phyloP scores from a whole-genome alignment of 2,113 vertebrate species.

The Brienomyrus longianalis region DNA sequence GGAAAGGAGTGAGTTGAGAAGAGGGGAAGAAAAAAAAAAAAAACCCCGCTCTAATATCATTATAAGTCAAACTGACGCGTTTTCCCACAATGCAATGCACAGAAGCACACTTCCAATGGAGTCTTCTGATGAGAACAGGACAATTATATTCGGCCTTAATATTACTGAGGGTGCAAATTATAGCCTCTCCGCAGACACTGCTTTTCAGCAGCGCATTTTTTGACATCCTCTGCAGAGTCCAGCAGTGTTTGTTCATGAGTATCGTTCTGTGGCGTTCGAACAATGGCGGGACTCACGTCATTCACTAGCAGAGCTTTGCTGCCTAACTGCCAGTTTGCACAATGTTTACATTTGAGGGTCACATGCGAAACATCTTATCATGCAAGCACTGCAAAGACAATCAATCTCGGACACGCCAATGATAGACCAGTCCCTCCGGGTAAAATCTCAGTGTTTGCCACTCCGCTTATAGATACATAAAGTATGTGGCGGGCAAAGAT shows the following conservation, averaged over 20 bases:
- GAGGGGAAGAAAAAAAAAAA: background rate
- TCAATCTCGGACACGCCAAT: background rate
- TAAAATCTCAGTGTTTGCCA: background rate
- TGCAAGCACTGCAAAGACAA: background rate
- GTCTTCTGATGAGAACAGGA: background rate
- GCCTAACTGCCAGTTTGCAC: background rate
- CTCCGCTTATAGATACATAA: background rate
- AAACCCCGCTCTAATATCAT: background rate
- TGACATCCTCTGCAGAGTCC: background rate
- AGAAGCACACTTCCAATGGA: background rate
- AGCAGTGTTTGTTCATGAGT: background rate
- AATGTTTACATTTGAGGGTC: slow-evolving; percentile 15
- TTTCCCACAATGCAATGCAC: background rate
- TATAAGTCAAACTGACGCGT: background rate
- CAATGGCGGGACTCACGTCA: background rate
- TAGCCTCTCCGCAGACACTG: background rate
- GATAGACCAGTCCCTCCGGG: background rate
- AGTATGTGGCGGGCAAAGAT: background rate
- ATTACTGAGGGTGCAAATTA: background rate
- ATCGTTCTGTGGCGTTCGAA: background rate
- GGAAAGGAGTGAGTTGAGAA: slow-evolving; percentile 42
- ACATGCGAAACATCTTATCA: slow-evolving; percentile 7
- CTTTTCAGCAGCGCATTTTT: background rate
- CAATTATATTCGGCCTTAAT: background rate
- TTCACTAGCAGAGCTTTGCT: background rate